Conservation (phyloP, 2,113 vertebrate genomes). For the Telmatochromis brichardi region DNA sequence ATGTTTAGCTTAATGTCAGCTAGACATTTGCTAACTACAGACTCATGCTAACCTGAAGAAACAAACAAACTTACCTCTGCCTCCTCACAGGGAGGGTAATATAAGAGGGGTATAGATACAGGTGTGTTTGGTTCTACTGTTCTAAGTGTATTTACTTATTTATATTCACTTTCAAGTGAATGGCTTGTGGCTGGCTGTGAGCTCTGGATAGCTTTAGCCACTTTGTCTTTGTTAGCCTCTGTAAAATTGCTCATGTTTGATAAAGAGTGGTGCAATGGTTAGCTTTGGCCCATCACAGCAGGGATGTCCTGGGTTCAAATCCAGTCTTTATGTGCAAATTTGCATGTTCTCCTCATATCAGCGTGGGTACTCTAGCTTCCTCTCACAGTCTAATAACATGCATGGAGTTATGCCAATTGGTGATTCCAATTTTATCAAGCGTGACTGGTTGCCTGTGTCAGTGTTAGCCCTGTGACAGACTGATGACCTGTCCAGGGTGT, state of each 20-base stretch:
- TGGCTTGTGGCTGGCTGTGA: neutral
- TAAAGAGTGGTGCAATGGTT: neutral
- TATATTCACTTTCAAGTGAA: neutral
- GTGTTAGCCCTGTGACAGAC: neutral
- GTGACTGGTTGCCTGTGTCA: neutral
- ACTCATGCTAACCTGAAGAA: neutral
- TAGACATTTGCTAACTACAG: neutral
- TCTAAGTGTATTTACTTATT: neutral
- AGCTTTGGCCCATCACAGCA: rapidly evolving
- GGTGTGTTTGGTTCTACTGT: neutral
- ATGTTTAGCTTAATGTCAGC: neutral
- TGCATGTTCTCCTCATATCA: neutral
- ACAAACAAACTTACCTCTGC: neutral
- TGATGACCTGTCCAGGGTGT: neutral
- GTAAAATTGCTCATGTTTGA: neutral
- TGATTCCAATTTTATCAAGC: neutral
- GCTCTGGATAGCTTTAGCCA: neutral
- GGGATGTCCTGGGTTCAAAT: neutral
- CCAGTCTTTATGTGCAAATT: neutral
- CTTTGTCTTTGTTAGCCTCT: neutral
- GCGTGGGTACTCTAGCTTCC: neutral
- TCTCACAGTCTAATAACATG: neutral
- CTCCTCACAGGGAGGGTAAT: neutral
- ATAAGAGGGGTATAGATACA: neutral
- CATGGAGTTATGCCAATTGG: neutral